Base-by-base conservation (phyloP, 2,797 vertebrate species). In the Bufotes viridis region DNA sequence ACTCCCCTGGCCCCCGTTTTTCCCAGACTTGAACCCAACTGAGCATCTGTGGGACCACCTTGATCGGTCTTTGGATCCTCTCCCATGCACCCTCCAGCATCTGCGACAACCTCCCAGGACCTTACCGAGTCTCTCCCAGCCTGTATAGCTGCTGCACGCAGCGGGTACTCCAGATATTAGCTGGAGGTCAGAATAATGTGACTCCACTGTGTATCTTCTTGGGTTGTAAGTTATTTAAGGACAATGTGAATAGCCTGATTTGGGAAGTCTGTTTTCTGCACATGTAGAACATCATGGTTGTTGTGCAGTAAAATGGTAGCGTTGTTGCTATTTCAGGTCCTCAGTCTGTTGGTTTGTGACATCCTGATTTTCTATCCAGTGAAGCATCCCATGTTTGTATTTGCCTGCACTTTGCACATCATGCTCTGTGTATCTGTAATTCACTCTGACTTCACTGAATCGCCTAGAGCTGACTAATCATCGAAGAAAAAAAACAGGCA, bases 331-430 rank as follows among this genome's bases (percentile, higher is more conserved):
- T 61, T 79, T 87, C n/a, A 34, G 87, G 55, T 85, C n/a, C 57
- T 78, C 65, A 84, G 65, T 61, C 81, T 79, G 74, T 86, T 78
- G 17, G 70, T 82, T 58, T 82, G 79, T 82, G 88, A 78, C 79
- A 86, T 82, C 26, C 81, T 79, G 72, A 86, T 87, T 87, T 84
- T 63, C 53, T 72, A 82, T 26, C 80, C 81, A 89, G 61, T 89
- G 84, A 89, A 89, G 84, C 84, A 89, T 89, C 58, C 78, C 88
- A 70, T 86, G 84, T 76, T 86, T 87, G 51, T 79, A 72, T 89
- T 83, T 89, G 88, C 81, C 85, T 89, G 74, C 85, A 85, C 85
- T 89, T 87, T 89, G 72, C 84, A 87, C 88, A 89, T 89, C 88
- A 87, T 83, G 88, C 75, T 87, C 80, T 87, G 88, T 89, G 88